Conservation (phyloP, 2,113 vertebrate genomes). For the Zosterops lateralis region DNA sequence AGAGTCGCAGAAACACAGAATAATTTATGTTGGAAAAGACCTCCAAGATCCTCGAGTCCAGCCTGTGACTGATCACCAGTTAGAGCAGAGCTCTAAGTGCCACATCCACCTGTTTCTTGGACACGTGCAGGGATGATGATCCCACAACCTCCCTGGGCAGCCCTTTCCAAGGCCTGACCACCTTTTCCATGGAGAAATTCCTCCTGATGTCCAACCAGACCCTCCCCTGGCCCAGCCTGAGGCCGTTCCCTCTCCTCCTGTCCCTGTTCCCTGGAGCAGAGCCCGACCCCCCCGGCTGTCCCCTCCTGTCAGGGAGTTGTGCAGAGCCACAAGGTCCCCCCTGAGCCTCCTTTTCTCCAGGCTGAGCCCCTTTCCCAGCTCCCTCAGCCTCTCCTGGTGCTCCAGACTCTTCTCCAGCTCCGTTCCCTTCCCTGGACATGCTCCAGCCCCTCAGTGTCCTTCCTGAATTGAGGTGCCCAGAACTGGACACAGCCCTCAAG, state of each 20-base stretch:
- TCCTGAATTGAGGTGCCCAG: neutral
- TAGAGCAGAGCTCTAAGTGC: neutral
- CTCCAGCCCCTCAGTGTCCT: neutral
- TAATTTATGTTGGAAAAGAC: neutral
- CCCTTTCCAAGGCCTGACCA: neutral
- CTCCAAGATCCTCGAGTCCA: neutral
- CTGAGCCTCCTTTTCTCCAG: neutral
- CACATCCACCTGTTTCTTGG: accelerated
- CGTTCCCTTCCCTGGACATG: accelerated
- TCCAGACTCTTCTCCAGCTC: neutral
- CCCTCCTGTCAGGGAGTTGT: neutral
- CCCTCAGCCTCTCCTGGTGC: accelerated
- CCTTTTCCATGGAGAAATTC: neutral
- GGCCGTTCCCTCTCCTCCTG: neutral
- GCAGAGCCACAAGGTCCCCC: neutral
- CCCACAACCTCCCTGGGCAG: neutral
- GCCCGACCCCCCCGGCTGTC: accelerated
- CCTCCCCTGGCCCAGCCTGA: neutral
- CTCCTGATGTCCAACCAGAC: accelerated
- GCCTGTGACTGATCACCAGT: neutral
- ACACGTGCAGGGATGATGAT: neutral
- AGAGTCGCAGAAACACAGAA: neutral
- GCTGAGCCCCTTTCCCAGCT: neutral
- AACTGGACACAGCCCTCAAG: neutral
- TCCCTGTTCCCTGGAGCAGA: neutral